phyloP scores from a whole-genome alignment of 2,797 vertebrate species.

The Pteronotus mesoamericanus region DNA sequence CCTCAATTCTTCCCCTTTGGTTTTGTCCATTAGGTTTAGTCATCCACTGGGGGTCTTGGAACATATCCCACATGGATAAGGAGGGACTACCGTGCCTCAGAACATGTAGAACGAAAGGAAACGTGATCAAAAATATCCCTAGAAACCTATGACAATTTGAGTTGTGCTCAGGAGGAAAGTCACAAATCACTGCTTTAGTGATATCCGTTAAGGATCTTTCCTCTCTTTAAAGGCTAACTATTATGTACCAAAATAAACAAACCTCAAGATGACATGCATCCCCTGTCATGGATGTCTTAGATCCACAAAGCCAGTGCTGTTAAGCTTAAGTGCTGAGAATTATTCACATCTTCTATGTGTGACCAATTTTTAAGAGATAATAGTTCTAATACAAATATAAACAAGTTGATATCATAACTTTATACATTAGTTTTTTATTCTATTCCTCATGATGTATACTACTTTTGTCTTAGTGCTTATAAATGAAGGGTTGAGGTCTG shows the following conservation, averaged over 20 bases:
- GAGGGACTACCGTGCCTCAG: background rate
- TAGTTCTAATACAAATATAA: background rate
- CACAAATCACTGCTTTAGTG: background rate
- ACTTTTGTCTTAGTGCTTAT: constrained; percentile 8
- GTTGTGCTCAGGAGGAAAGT: background rate
- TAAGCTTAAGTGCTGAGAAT: background rate
- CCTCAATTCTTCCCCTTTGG: too few relatives aligned
- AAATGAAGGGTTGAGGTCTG: background rate
- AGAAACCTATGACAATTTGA: background rate
- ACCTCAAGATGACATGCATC: background rate
- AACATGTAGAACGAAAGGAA: background rate
- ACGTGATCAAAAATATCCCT: background rate
- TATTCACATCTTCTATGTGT: background rate
- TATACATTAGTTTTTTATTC: background rate
- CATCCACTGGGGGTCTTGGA: background rate
- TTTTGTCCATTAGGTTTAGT: too few relatives aligned
- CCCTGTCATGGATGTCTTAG: background rate
- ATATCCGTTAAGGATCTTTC: background rate
- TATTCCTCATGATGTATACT: background rate
- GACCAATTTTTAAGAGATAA: background rate
- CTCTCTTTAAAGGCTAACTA: constrained; percentile 7
- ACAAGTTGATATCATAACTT: background rate
- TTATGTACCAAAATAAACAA: background rate
- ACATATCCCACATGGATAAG: background rate
- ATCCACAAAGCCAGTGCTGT: background rate